Evolutionary conservation across 2,113 vertebrate species (phyloP).

Genomic region (Cynopterus brachyotis): DNA sequence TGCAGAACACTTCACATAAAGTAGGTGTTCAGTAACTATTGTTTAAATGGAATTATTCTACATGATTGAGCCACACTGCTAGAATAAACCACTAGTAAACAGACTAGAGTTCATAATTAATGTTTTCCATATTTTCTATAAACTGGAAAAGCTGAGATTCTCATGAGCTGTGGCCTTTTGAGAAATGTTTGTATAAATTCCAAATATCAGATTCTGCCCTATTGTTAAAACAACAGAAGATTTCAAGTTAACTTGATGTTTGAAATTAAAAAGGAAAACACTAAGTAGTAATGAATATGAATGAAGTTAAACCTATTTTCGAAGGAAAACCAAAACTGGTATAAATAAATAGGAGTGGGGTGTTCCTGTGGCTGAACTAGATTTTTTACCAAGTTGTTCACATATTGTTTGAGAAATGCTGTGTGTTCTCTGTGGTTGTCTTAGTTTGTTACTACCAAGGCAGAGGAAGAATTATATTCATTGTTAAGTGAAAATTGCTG

Average conservation of each 20-base stretch:
- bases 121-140: not conserved
- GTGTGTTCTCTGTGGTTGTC: not conserved
- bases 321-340: not conserved
- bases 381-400: not conserved
- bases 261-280: slow-evolving; percentile 51
- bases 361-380: not conserved
- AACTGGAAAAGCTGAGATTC: slow-evolving; percentile 25
- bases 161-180: slow-evolving; percentile 42
- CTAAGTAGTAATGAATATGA: slow-evolving; percentile 37
- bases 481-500: not conserved
- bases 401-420: not conserved
- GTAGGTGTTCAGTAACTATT: not conserved
- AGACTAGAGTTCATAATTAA: slow-evolving; percentile 25
- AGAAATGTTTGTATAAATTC: slow-evolving; percentile 28
- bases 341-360: not conserved
- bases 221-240: slow-evolving; percentile 23
- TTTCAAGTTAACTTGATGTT: slow-evolving; percentile 29
- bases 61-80: not conserved
- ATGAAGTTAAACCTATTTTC: not conserved
- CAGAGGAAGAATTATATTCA: not conserved
- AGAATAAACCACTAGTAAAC: not conserved
- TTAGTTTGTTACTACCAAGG: not conserved
- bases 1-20: not conserved
- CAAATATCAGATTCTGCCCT: slow-evolving; percentile 41
- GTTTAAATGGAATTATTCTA: not conserved